Percentiles rank a stretch among this genome's conserved stretches.
These are phyloP conservation scores for Andrena camellia DNA, from an alignment of 2,888 invertebrate species.

Conservation along the genomic window DNA sequence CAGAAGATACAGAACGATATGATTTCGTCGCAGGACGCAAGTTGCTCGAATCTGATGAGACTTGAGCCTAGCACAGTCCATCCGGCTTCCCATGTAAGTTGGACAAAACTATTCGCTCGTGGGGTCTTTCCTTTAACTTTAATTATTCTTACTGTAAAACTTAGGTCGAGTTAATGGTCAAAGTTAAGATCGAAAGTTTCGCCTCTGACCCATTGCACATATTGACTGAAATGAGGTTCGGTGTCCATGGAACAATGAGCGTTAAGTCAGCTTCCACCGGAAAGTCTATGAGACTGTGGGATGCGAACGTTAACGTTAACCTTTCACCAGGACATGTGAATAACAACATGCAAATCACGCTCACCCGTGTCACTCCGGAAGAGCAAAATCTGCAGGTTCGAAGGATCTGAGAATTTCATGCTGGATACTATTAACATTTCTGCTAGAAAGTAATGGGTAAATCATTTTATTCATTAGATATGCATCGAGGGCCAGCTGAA, in stretches of 20 bases:
- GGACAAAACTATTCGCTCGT: too few relatives aligned
- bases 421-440: neutral
- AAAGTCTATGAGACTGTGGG: constrained; percentile 78
- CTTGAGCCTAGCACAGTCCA: constrained; percentile 74
- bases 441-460: neutral
- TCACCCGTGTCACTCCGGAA: constrained; percentile 79
- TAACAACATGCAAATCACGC: constrained; percentile 76
- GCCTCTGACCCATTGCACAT: constrained; percentile 53
- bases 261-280: constrained; percentile 75
- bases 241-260: constrained; percentile 77
- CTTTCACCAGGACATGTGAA: constrained; percentile 76
- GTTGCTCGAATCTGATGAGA: constrained; percentile 76
- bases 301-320: constrained; percentile 77
- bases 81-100: constrained; percentile 78
- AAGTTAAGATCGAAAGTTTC: constrained; percentile 71
- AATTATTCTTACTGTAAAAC: neutral
- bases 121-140: neutral
- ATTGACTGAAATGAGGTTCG: constrained; percentile 53
- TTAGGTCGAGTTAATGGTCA: constrained; percentile 76
- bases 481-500: constrained; percentile 82
- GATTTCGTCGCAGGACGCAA: constrained; percentile 74
- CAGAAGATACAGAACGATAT: constrained; percentile 68
- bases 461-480: constrained; percentile 68
- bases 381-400: constrained; percentile 80
- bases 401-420: neutral